These are phyloP conservation scores for Chaenocephalus aceratus DNA, from an alignment of 2,113 vertebrate genomes.

Conservation along the genomic window DNA sequence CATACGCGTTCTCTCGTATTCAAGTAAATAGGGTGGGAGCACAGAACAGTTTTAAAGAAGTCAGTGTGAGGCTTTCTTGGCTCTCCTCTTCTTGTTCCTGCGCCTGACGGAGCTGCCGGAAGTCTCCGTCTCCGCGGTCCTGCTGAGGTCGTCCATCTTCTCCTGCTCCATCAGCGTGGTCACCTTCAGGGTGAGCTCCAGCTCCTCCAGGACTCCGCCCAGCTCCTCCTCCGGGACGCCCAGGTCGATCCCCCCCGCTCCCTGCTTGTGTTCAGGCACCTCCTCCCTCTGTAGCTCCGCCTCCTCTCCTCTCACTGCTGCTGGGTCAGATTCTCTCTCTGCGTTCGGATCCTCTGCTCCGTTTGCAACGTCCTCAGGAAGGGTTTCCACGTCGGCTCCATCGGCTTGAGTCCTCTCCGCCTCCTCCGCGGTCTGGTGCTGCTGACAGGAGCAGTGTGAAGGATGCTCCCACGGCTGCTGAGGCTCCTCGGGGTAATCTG, in stretches of 20 bases:
- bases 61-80: constrained; percentile 61
- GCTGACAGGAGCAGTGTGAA: constrained; percentile 57
- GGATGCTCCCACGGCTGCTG: constrained; percentile 83
- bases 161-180: constrained; percentile 56
- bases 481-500: constrained; percentile 90
- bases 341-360: constrained; percentile 24
- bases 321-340: neutral
- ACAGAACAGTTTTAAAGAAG: too few species aligned
- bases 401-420: constrained; percentile 12
- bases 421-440: neutral
- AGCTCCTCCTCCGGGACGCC: constrained; percentile 46
- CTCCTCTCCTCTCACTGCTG: neutral
- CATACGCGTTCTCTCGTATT: neutral
- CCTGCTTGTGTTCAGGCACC: constrained; percentile 18
- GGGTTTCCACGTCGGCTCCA: constrained; percentile 25
- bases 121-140: constrained; percentile 5
- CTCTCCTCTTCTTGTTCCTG: constrained; percentile 78
- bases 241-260: neutral
- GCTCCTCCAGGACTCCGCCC: constrained; percentile 53
- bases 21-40: constrained; percentile 11
- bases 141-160: constrained; percentile 34
- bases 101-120: constrained; percentile 78
- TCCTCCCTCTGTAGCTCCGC: neutral
- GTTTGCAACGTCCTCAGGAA: constrained; percentile 58
- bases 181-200: constrained; percentile 62